Evolutionary conservation across 2,888 invertebrate species (phyloP), one percentile per base, ranked within the genome.

Genomic region (Rhodophaea formosa): DNA sequence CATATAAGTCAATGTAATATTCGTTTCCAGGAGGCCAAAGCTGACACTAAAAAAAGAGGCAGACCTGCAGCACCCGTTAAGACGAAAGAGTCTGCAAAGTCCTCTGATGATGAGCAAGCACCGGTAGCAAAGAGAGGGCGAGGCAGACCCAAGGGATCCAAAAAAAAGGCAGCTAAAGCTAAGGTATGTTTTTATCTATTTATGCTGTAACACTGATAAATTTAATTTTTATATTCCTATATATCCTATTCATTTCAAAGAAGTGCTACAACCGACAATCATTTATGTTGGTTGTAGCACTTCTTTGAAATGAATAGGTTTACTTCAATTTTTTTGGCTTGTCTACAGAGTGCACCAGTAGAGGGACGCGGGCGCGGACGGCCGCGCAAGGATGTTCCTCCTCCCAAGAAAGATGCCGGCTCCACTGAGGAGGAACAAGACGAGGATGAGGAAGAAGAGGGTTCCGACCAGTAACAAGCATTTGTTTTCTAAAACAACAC

Each of bases 111-210:
- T 75, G 92, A 92, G 68, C 91, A 90, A 62, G 90, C 91, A 62
- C 91, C 92, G 57, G 86, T 86, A 74, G 91, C 86, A 52, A 92
- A 92, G 82, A 80, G 92, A 75, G 92, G 92, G 17, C 79, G 92
- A 72, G 92, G 92, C 65, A 84, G 92, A 66, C 92, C 92, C 23
- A 92, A 92, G 69, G 92, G 92, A 42, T 84, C 92, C 23, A 92
- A 92, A 79, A 92, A 92, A 78, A 92, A 89, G 79, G 80, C 83
- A 64, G 86, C 83, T 60, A 91, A 89, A 68, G 82, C 81, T 66
- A 92, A 92, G 86, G 91, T 91, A 74, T 60, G 12, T 45, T 32
- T 1, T 23, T 23, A 23, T 5, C 23, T 2, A 23, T 3, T 23
- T 3, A 3, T 23, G 2, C 23, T 23, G 23, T 23, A 3, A 23